Percentiles rank a stretch among this genome's conserved stretches.
Conservation (phyloP, 2,797 vertebrate genomes). For the Heteromormyrus szaboi region DNA sequence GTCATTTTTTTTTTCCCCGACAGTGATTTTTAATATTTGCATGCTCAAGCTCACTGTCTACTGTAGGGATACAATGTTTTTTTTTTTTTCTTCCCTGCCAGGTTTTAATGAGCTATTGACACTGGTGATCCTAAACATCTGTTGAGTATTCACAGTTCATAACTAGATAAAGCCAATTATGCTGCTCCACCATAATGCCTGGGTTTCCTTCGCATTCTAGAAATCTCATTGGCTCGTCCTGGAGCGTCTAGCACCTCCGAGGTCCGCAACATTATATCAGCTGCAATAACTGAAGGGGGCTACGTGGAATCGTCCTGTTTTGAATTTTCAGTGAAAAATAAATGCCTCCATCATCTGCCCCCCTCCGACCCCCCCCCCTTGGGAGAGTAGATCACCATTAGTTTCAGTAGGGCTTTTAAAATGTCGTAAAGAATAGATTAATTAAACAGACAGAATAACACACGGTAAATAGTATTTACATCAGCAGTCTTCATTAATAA, state of each 20-base stretch:
- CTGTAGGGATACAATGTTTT: constrained; percentile 30
- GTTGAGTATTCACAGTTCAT: constrained; percentile 56
- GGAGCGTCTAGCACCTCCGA: not conserved
- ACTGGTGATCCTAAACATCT: constrained; percentile 62
- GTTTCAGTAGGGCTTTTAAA: not conserved
- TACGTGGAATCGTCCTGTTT: not conserved
- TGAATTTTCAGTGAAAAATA: not conserved
- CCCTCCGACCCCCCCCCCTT: not conserved
- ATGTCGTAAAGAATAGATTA: not conserved
- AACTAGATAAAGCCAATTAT: constrained; percentile 60
- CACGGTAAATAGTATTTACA: not conserved
- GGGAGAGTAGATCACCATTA: not conserved
- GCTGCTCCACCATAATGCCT: constrained; percentile 42
- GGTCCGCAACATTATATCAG: not conserved
- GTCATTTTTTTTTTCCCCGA: constrained; percentile 6
- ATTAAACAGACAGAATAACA: not conserved
- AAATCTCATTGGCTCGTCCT: not conserved
- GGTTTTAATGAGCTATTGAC: constrained; percentile 65
- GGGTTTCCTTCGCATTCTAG: constrained; percentile 21
- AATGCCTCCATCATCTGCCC: not conserved
- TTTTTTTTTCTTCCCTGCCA: constrained; percentile 21
- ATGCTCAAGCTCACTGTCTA: constrained; percentile 14
- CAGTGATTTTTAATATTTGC: constrained; percentile 29
- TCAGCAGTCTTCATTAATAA: not conserved
- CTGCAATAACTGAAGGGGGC: not conserved